A percentile compares a stretch with the other conserved stretches of the same genome.
Evolutionary conservation across 1,140 invertebrate genomes (phyloP).

Genomic region (Colletes latitarsis): DNA sequence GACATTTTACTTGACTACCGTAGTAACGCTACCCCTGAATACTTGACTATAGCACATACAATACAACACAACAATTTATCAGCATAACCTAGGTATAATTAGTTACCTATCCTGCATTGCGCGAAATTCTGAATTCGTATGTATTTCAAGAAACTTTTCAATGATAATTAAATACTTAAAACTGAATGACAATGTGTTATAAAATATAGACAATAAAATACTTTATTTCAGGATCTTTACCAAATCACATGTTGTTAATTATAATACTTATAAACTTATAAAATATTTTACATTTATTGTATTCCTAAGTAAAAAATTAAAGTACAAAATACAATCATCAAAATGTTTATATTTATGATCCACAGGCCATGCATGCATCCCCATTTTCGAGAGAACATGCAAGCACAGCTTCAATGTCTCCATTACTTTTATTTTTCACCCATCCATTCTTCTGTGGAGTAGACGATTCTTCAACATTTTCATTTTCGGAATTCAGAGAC

Average conservation of each 20-base stretch:
- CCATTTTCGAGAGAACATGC: constrained; percentile 94
- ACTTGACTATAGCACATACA: constrained; percentile 9
- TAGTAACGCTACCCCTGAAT: constrained; percentile 34
- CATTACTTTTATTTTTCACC: constrained; percentile 63
- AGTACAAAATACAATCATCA: neutral
- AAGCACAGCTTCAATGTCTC: constrained; percentile 84
- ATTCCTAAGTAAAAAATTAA: constrained; percentile 17
- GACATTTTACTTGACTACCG: constrained; percentile 56
- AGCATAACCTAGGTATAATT: constrained; percentile 4
- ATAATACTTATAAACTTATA: constrained; percentile 21
- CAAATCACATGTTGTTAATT: neutral
- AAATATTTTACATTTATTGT: constrained; percentile 8
- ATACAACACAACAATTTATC: neutral
- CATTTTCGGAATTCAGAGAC: constrained; percentile 47
- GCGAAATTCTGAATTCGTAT: constrained; percentile 2
- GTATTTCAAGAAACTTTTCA: neutral
- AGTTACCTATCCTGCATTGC: neutral
- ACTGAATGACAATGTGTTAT: neutral
- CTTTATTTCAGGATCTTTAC: constrained; percentile 4
- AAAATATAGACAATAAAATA: neutral
- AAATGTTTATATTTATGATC: constrained; percentile 80
- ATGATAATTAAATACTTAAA: neutral
- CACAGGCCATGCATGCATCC: constrained; percentile 93
- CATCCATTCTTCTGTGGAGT: constrained; percentile 28
- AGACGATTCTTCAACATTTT: constrained; percentile 2